Evolutionary conservation across 2,888 invertebrate species (phyloP).

Genomic region (Coenonympha glycerion): DNA sequence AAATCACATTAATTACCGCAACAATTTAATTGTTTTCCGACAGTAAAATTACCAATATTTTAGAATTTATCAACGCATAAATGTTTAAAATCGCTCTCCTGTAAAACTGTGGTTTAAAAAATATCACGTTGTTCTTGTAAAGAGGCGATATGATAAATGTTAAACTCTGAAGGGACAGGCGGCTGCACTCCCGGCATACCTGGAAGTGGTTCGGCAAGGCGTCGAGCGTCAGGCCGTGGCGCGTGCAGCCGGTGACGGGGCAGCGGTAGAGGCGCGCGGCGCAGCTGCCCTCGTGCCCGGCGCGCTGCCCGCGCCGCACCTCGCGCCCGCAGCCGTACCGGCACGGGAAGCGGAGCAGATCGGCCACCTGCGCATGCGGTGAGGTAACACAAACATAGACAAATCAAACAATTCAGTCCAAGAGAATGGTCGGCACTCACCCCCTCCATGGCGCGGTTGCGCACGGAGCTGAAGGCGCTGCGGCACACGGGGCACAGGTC

Average conservation of each 20-base stretch:
- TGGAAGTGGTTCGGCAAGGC: conserved; percentile 38
- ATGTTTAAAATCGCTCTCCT: too few species aligned
- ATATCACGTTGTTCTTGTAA: too few species aligned
- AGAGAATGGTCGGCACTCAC: too few species aligned
- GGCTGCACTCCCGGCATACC: conserved; percentile 19
- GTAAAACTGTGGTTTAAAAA: too few species aligned
- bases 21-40: too few species aligned
- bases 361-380: conserved; percentile 53
- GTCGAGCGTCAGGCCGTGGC: conserved; percentile 38
- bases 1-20: too few species aligned
- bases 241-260: conserved; percentile 61
- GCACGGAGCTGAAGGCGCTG: conserved; percentile 65
- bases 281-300: conserved; percentile 68
- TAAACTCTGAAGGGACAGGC: neutral
- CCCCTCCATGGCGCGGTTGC: conserved; percentile 75
- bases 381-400: too few species aligned
- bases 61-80: too few species aligned
- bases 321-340: conserved; percentile 70
- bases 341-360: conserved; percentile 73
- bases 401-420: too few species aligned
- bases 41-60: too few species aligned
- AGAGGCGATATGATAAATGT: too few species aligned
- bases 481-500: conserved; percentile 77
- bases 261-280: conserved; percentile 64
- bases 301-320: conserved; percentile 59